Conservation (phyloP, 2,113 vertebrate species). For the Xerus inauris region DNA sequence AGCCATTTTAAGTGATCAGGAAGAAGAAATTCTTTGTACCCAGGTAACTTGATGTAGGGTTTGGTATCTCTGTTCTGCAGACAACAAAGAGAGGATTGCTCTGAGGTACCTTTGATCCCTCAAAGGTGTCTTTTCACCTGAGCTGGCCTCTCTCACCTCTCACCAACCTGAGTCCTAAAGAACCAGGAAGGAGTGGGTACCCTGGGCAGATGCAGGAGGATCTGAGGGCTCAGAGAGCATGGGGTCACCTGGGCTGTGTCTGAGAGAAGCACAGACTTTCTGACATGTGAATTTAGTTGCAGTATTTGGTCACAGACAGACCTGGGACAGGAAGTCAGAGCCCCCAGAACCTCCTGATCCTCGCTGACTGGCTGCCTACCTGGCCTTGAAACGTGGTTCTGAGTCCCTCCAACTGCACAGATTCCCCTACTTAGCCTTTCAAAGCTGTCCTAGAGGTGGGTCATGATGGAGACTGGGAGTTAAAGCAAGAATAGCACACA, state of each 20-base stretch:
- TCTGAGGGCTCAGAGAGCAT: background rate
- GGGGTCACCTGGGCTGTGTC: rapidly evolving
- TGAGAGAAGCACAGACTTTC: background rate
- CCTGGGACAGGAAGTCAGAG: background rate
- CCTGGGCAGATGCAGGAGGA: background rate
- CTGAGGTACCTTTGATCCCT: background rate
- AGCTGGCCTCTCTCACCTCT: background rate
- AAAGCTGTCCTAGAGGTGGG: background rate
- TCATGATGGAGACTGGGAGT: background rate
- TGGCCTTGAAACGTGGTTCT: background rate
- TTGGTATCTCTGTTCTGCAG: constrained; percentile 21
- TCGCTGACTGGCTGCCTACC: background rate
- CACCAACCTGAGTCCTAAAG: background rate
- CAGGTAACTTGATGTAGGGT: background rate
- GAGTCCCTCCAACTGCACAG: background rate
- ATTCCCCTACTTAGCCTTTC: background rate
- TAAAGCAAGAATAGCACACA: background rate
- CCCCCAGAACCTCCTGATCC: rapidly evolving
- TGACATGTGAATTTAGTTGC: too few relatives aligned
- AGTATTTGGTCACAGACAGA: background rate
- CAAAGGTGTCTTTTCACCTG: background rate
- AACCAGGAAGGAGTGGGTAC: background rate
- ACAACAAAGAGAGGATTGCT: constrained; percentile 31
- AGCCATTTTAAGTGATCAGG: background rate
- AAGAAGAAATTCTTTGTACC: background rate